Percentiles rank a stretch among this genome's conserved stretches.
phyloP scores from a whole-genome alignment of 2,797 vertebrate species.

The Cryptoblepharus egeriae region DNA sequence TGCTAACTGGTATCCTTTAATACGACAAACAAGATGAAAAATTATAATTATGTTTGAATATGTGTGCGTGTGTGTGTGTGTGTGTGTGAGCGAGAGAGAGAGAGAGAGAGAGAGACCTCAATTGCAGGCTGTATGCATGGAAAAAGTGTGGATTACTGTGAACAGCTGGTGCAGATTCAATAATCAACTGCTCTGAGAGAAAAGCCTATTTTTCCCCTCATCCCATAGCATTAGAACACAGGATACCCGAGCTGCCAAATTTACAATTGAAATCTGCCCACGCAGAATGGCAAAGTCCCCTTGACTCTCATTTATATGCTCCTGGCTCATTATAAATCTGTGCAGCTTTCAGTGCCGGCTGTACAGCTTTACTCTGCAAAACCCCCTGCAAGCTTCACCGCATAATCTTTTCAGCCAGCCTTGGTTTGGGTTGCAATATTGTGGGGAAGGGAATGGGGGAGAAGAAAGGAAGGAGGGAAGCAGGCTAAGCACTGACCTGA shows the following conservation, averaged over 20 bases:
- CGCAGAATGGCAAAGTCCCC: constrained; percentile 72
- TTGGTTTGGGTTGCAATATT: constrained; percentile 49
- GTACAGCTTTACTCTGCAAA: constrained; percentile 48
- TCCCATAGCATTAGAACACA: constrained; percentile 74
- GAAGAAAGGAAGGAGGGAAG: accelerated
- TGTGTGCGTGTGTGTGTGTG: neutral
- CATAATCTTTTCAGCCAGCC: constrained; percentile 48
- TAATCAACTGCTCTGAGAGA: constrained; percentile 70
- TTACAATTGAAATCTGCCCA: constrained; percentile 77
- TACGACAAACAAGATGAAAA: constrained; percentile 41
- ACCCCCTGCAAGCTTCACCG: constrained; percentile 37
- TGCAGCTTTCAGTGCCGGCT: constrained; percentile 55
- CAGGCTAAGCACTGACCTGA: constrained; percentile 52
- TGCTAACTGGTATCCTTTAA: constrained; percentile 39
- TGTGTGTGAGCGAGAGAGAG: neutral
- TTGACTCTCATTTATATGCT: constrained; percentile 68
- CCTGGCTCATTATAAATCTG: constrained; percentile 56
- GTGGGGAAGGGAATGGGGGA: neutral
- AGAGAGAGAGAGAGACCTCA: constrained; percentile 45
- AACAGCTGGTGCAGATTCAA: constrained; percentile 75
- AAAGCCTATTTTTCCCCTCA: constrained; percentile 67
- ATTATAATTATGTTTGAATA: no score
- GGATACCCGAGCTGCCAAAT: constrained; percentile 76
- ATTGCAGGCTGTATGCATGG: constrained; percentile 41
- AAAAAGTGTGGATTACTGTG: constrained; percentile 65